These are phyloP conservation scores for Hyppa rectilinea DNA, from an alignment of 2,888 invertebrate species.

Conservation along the genomic window DNA sequence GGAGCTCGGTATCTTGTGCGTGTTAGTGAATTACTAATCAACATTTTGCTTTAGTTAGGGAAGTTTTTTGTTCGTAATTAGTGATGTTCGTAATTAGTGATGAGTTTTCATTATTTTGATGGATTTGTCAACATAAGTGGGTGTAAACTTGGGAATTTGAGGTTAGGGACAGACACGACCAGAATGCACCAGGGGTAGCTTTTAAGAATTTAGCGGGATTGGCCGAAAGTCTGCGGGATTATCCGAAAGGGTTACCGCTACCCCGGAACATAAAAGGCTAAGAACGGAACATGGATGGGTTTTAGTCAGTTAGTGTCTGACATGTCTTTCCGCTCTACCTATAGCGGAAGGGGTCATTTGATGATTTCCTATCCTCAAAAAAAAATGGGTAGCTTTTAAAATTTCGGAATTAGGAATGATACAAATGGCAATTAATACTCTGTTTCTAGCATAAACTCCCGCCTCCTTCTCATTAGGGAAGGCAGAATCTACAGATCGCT, in stretches of 20 bases:
- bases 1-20: constrained; percentile 68
- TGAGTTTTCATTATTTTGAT: constrained; percentile 60
- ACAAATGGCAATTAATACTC: neutral
- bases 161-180: neutral
- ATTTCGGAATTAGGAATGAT: neutral
- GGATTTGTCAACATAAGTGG: constrained; percentile 36
- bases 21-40: constrained; percentile 82
- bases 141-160: constrained; percentile 26
- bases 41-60: constrained; percentile 78
- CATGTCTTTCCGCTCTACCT: no score
- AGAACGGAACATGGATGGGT: no score
- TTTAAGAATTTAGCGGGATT: no score
- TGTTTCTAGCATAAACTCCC: neutral
- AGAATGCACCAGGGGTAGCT: constrained; percentile 1
- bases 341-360: no score
- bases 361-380: no score
- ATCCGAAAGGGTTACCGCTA: no score
- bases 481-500: neutral
- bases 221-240: no score
- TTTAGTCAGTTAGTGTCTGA: no score
- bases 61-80: constrained; percentile 68
- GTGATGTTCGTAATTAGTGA: constrained; percentile 60
- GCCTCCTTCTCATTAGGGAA: neutral
- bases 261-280: no score
- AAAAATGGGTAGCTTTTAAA: no score